Conservation (phyloP, 2,888 invertebrate genomes). For the Lymantria dispar region DNA sequence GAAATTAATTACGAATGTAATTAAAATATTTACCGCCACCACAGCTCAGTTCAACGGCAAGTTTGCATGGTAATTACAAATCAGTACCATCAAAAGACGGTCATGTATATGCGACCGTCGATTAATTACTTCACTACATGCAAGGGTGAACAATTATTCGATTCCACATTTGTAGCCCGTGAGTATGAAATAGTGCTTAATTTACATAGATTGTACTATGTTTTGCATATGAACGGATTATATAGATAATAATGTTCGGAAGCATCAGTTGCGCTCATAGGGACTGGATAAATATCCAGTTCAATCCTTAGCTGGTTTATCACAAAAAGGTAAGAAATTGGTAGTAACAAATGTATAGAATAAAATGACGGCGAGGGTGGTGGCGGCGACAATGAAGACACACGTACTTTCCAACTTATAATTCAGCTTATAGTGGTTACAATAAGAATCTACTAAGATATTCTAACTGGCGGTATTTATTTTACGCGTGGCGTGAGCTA, state of each 20-base stretch:
- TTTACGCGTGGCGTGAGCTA: no score
- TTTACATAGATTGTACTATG: constrained; percentile 32
- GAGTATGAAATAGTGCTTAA: constrained; percentile 13
- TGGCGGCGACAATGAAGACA: no score
- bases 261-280: no score
- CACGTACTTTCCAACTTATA: no score
- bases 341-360: no score
- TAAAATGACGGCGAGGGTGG: no score
- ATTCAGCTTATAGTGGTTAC: no score
- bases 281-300: no score
- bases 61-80: not conserved
- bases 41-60: not conserved
- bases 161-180: constrained; percentile 1
- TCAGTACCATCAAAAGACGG: constrained; percentile 5
- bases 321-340: no score
- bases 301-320: no score
- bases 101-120: constrained; percentile 24
- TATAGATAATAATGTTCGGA: constrained; percentile 13
- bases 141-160: constrained; percentile 6
- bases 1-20: not conserved
- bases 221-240: constrained; percentile 33
- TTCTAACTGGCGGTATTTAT: no score
- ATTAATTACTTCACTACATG: constrained; percentile 16
- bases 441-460: no score
- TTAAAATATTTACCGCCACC: not conserved